These are phyloP conservation scores for Reinhardtius hippoglossoides DNA, from an alignment of 2,113 vertebrate species.

Conservation along the genomic window DNA sequence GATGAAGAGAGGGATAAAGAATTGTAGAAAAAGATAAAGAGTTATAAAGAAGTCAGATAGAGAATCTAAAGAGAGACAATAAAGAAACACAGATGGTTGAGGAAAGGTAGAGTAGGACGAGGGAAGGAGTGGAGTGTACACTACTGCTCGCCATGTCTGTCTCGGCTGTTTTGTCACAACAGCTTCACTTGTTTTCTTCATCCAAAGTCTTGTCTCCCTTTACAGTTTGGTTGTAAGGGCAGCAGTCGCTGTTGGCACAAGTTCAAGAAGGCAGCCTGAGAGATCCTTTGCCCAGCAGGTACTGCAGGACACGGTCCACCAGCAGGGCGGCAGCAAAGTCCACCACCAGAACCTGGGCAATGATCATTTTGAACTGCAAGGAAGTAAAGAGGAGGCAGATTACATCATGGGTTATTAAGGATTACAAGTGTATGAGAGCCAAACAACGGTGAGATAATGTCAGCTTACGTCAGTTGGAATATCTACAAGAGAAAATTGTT, in stretches of 20 bases:
- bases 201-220: constrained; percentile 69
- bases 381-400: constrained; percentile 11
- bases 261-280: constrained; percentile 94
- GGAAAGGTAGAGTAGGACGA: constrained; percentile 33
- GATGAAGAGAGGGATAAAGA: constrained; percentile 42
- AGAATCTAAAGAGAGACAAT: constrained; percentile 53
- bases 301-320: constrained; percentile 91
- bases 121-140: constrained; percentile 68
- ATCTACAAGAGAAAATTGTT: constrained; percentile 94
- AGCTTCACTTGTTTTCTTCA: constrained; percentile 58
- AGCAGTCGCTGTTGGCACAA: constrained; percentile 74
- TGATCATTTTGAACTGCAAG: constrained; percentile 92
- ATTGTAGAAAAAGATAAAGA: constrained; percentile 39
- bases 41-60: constrained; percentile 38
- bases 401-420: background rate
- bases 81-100: constrained; percentile 38
- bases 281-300: constrained; percentile 90
- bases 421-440: background rate
- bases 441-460: constrained; percentile 1
- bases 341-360: constrained; percentile 88
- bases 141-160: constrained; percentile 71
- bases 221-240: constrained; percentile 78
- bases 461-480: constrained; percentile 91
- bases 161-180: constrained; percentile 56
- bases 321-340: constrained; percentile 90